Conservation (phyloP, 2,113 vertebrate genomes). For the Oreochromis tanganicae region DNA sequence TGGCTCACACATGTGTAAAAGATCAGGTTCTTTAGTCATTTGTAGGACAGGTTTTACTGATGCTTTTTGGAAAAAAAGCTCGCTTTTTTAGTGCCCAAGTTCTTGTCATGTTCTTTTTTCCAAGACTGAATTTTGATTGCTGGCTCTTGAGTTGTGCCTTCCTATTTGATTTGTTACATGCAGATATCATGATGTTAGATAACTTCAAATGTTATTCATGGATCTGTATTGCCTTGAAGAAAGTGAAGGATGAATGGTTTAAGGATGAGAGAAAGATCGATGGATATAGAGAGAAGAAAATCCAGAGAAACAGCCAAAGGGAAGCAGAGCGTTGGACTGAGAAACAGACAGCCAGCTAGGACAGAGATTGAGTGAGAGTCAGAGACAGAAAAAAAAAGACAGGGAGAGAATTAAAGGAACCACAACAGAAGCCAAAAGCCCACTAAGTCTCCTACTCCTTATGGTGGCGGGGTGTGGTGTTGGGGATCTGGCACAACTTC, state of each 20-base stretch:
- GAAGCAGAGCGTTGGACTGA: conserved; percentile 38
- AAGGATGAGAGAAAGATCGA: conserved; percentile 21
- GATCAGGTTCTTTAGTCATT: conserved; percentile 10
- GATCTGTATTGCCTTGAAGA: background rate
- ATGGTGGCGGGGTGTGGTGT: conserved; percentile 55
- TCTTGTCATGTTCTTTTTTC: background rate
- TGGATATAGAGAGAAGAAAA: conserved; percentile 23
- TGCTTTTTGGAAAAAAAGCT: background rate
- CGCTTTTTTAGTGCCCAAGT: background rate
- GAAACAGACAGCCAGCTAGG: conserved; percentile 32
- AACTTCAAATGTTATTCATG: conserved; percentile 2
- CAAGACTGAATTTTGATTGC: background rate
- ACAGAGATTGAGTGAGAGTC: conserved; percentile 42
- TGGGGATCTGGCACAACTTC: conserved; percentile 58
- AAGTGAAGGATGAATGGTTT: conserved; percentile 8
- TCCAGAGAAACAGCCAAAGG: conserved; percentile 18
- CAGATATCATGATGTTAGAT: background rate
- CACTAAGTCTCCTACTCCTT: conserved; percentile 48
- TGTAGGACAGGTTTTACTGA: background rate
- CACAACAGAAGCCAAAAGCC: conserved; percentile 62
- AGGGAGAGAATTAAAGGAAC: conserved; percentile 51
- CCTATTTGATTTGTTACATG: background rate
- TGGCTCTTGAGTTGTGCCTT: background rate
- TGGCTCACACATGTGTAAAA: conserved; percentile 14
- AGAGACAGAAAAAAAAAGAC: conserved; percentile 11